Evolutionary conservation across 92 coral and sea anemone species (phyloP), one percentile per base, ranked within the genome.

Genomic region (Palythoa grandis): DNA sequence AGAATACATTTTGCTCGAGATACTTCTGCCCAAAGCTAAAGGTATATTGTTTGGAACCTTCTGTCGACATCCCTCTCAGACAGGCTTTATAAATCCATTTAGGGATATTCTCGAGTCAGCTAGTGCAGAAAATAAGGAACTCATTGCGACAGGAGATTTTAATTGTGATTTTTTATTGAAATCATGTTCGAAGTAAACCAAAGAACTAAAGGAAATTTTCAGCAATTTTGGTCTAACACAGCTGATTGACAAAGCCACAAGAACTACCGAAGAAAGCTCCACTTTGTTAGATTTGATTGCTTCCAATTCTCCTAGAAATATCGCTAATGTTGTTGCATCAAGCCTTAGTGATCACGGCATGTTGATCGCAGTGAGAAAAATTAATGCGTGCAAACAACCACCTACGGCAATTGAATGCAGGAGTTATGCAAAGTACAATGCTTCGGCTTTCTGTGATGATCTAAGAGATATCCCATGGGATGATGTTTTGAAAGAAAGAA

Each of bases 51-150:
- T 88, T 72, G 88, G 90, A 48, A 91, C 89, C 54, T 61, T 88
- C 29, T 91, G 85, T 82, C 89, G 90, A 10, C 88, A 88, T 22
- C 94, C 90, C 3, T 72, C 92, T 57, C 86, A 82, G 50, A 1
- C 79, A 22, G 88, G 85, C 65, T 88, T 79, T 22, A 48, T 86
- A 78, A 23, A 87, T 53, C 69, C 70, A 5, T 90, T 90, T 52
- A 67, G 61, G 72, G 82, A 74, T 19, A 69, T 47, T 56, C 52
- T 79, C 23, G 60, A 91, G 77, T 38, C 22, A 48, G 74, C 86
- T 48, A 57, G 76, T 65, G 86, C 72, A 8, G 87, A 91, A 38
- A 57, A 88, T 60, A 91, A 88, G 85, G 91, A 91, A 73, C 14
- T 87, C 5, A 48, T 87, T 9, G 40, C 87, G 8, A 90, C 83